Base-by-base conservation (phyloP, 2,113 vertebrate species). In the Rostratula benghalensis region DNA sequence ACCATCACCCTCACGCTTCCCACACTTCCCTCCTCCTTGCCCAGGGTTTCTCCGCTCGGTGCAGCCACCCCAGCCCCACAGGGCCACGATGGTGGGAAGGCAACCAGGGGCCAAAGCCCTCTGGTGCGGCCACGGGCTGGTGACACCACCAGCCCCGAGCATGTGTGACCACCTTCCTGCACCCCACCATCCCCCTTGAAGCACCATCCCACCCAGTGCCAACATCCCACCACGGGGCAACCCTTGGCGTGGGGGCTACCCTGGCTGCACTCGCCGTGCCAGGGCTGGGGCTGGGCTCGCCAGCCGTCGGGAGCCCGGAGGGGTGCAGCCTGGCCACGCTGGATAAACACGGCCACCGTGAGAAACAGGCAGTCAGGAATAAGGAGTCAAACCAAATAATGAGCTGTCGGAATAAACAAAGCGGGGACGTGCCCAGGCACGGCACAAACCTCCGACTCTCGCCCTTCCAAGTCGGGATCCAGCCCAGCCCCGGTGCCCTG, bases 351-450 rank as follows among this genome's bases (percentile, higher is more conserved):
- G 71, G 92, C 64, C 83, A 96, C 92, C 86, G 83, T 90, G 95
- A 93, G 96, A 96, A 97, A 93, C 92, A 95, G 51, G 64, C 90
- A 94, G 80, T 67, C 90, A 77, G 91, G 69, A 92, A 95, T 83
- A 97, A 97, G 95, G 86, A 95, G 74, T 92, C 89, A 89, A 96
- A 84, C 77, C 89, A 95, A 93, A 94, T 96, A 95, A 90, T 84
- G 92, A 90, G 93, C 70, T 3, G 30, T 80, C 87, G 83, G 91
- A 92, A 95, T 94, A 97, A 96, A 93, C 97, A 96, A 95, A 93
- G 73, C 5, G 11, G 31, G 75, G 94, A 95, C 23, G 3, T 95
- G 97, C 85, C 95, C 79, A 50, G 93, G 78, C 93, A 95, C 2
- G 57, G 88, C 60, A 63, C 51, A 64, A 83, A 69, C 53, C 85